A percentile compares a stretch with the other conserved stretches of the same genome.
Evolutionary conservation across 2,888 invertebrate genomes (phyloP).

Genomic region (Mesorhabditis belari): DNA sequence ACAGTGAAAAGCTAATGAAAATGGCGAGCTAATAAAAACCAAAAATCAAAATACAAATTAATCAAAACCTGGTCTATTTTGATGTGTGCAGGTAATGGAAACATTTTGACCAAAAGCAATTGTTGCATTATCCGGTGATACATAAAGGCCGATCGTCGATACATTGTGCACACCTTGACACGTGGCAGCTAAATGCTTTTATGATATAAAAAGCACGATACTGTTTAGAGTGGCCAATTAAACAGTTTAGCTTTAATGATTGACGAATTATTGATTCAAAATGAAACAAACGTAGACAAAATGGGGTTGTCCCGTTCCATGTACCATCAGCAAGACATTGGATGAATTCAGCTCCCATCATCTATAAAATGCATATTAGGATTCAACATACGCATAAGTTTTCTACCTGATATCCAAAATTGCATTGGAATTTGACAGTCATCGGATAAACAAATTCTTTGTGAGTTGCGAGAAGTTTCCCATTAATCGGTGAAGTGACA

Average conservation of each 20-base stretch:
- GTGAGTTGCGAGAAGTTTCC: slow-evolving; percentile 39
- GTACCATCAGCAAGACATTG: slow-evolving; percentile 80
- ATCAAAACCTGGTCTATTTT: slow-evolving; percentile 36
- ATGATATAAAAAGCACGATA: neutral
- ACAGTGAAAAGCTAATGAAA: slow-evolving; percentile 66
- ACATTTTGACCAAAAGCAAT: slow-evolving; percentile 51
- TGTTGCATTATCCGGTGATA: slow-evolving; percentile 36
- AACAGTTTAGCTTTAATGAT: too few relatives aligned
- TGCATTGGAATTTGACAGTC: slow-evolving; percentile 80
- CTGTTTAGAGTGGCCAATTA: neutral
- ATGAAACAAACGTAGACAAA: slow-evolving; percentile 75
- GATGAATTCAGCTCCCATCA: slow-evolving; percentile 77
- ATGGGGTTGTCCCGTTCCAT: slow-evolving; percentile 88
- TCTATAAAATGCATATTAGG: slow-evolving; percentile 51
- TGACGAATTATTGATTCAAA: neutral
- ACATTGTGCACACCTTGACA: slow-evolving; percentile 51
- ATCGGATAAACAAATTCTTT: slow-evolving; percentile 39
- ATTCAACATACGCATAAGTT: neutral
- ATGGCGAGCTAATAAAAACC: slow-evolving; percentile 52
- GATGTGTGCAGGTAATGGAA: slow-evolving; percentile 44
- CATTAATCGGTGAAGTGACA: slow-evolving; percentile 46
- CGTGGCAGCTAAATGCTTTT: slow-evolving; percentile 50
- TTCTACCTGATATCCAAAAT: slow-evolving; percentile 74
- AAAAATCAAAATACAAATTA: too few relatives aligned
- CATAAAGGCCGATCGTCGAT: slow-evolving; percentile 44